Base-by-base conservation (phyloP, 2,797 vertebrate genomes). In the Geotria australis region DNA sequence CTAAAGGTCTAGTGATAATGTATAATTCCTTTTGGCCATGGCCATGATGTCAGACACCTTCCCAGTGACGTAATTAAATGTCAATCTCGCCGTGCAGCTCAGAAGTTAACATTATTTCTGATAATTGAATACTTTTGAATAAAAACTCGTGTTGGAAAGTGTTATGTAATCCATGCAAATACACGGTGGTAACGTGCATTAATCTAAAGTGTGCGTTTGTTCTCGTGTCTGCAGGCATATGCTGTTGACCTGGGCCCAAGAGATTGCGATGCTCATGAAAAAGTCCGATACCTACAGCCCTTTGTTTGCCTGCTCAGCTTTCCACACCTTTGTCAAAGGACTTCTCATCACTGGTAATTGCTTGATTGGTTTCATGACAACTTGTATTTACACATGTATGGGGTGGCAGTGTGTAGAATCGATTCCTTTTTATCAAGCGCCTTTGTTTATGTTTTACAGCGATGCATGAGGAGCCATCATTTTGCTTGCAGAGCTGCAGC, bases 311-410 rank as follows among this genome's bases (percentile, higher is more conserved):
- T 73, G 95, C 38, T 77, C 85, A 48, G 91, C 85, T 61, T 98
- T 96, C 65, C 79, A 75, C 70, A 84, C 79, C 65, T 96, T 96
- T 71, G 91, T 81, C 72, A 86, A 82, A 72, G 91, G 91, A 57
- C 76, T 98, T 57, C 61, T 96, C 61, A 75, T 78, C 57, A 98
- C 95, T 58, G 81, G 91, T 96, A 71, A 79, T 78, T 38, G 60
- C 58, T 57, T 1, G 5, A 0, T 6, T 1, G 48, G 38, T 4
- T 24, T 45, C 48, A 38, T 46, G 46, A 10, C 46, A 2, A 38
- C 10, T n/a, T 56, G 14, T 51, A 51, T 51, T 14, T 13, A 13
- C 51, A 13, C 48, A 51, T 51, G 48, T 51, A 51, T 11, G 11
- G 4, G 11, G 51, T 11, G 48, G 11, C 11, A 11, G 48, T 13